Evolutionary conservation across 2,113 vertebrate species (phyloP), one percentile per base, ranked within the genome.

Genomic region (Cichladusa arquata): DNA sequence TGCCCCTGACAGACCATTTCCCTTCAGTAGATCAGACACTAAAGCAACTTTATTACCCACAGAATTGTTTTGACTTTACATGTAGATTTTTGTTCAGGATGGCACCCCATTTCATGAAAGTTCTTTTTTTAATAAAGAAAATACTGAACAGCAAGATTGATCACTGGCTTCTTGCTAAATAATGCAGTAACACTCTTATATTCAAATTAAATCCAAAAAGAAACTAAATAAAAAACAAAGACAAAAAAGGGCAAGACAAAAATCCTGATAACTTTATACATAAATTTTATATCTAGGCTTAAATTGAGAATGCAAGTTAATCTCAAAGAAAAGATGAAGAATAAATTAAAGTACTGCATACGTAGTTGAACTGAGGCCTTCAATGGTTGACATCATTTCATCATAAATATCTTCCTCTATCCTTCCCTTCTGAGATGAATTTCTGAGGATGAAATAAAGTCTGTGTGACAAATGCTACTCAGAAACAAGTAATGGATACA

Each of bases 351-450:
- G 74, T 3, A 26, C 2, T 82, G 88, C 98, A 73, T 98, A 99
- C 99, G 98, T 99, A 81, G 98, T 98, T 78, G 98, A 98, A 96
- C 98, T 99, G 92, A 99, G 98, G 70, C 99, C 99, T 70, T 99
- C 99, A 3, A 99, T 99, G 83, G 99, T 99, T 4, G 98, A 99
- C 85, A 99, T 98, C 99, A 99, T 99, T 61, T 99, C 98, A 40
- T 99, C 99, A 29, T 99, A 98, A 29, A 98, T 98, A 90, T 99
- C 98, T 60, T 99, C 99, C 67, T 99, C 99, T 47, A 98, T 98
- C 94, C 98, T 98, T 74, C 98, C 98, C 97, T 98, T 99, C 96
- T 99, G 99, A 91, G 99, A 99, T 13, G 98, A 97, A 74, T 98
- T 99, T 96, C 99, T 99, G 97, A 54, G 76, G 94, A 94, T 1